phyloP scores from a whole-genome alignment of 2,113 vertebrate genomes.

The Chloebia gouldiae region DNA sequence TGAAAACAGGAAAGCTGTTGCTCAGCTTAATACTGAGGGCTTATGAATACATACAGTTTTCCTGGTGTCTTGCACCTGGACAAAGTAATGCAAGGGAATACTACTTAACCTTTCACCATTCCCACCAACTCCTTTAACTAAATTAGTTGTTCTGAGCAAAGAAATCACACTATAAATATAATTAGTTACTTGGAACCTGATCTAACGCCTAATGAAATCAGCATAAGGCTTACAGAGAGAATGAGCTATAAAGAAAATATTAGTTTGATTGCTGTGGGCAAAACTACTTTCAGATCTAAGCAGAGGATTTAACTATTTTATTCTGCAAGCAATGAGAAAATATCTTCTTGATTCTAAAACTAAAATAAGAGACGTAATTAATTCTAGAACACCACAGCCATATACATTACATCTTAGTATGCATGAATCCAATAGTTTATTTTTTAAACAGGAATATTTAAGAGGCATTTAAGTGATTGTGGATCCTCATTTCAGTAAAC shows the following conservation, averaged over 20 bases:
- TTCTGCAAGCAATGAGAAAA: slow-evolving; percentile 62
- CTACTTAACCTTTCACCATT: slow-evolving; percentile 28
- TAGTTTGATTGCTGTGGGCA: slow-evolving; percentile 62
- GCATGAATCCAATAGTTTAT: slow-evolving; percentile 22
- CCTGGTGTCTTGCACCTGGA: slow-evolving; percentile 10
- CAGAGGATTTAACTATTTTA: slow-evolving; percentile 56
- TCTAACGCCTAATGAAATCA: slow-evolving; percentile 65
- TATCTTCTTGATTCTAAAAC: slow-evolving; percentile 46
- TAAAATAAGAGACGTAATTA: slow-evolving; percentile 53
- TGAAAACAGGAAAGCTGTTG: not conserved
- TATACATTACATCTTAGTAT: slow-evolving; percentile 32
- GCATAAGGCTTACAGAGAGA: slow-evolving; percentile 53
- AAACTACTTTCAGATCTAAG: slow-evolving; percentile 66
- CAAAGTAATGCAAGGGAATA: slow-evolving; percentile 6
- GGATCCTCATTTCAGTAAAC: slow-evolving; percentile 50
- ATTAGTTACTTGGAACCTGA: slow-evolving; percentile 65
- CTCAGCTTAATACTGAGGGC: not conserved
- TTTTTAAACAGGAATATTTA: slow-evolving; percentile 43
- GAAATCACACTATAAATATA: slow-evolving; percentile 62
- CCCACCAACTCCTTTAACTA: slow-evolving; percentile 49
- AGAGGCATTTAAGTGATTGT: not conserved
- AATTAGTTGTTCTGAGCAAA: slow-evolving; percentile 40
- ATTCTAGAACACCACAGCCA: slow-evolving; percentile 18
- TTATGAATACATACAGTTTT: not conserved
- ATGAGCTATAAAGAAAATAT: slow-evolving; percentile 63